phyloP scores from a whole-genome alignment of 2,113 vertebrate species.

The Amblyornis subalaris region DNA sequence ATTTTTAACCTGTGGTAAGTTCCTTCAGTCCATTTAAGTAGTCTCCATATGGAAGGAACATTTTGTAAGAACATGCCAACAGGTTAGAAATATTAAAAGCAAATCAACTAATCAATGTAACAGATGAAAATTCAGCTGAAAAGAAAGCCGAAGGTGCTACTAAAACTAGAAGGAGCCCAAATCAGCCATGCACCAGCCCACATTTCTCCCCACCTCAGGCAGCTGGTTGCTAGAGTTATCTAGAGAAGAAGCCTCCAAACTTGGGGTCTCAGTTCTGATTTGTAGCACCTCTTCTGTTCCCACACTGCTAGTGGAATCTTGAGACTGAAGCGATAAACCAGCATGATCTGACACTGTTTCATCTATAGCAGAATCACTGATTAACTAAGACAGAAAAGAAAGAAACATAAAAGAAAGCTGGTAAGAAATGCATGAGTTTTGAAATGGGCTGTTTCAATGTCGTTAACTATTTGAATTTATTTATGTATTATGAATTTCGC shows the following conservation, averaged over 20 bases:
- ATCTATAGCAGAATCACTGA: constrained; percentile 84
- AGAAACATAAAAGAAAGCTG: neutral
- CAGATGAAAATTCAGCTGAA: constrained; percentile 58
- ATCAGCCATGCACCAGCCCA: constrained; percentile 87
- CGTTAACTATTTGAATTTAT: neutral
- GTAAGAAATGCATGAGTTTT: neutral
- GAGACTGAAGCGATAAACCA: constrained; percentile 86
- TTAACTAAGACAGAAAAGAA: constrained; percentile 75
- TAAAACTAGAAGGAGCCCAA: constrained; percentile 80
- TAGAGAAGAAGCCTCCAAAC: constrained; percentile 87
- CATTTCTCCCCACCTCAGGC: constrained; percentile 97
- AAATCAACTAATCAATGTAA: constrained; percentile 70
- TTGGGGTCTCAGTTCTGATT: constrained; percentile 84
- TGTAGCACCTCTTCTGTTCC: constrained; percentile 84
- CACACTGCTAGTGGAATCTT: constrained; percentile 87
- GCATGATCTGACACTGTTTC: constrained; percentile 85
- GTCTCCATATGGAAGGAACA: neutral
- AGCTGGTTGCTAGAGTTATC: constrained; percentile 95
- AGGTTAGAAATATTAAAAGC: constrained; percentile 79
- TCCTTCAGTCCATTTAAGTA: neutral
- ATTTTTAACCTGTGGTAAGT: constrained; percentile 78
- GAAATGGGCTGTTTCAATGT: neutral
- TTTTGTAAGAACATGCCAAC: constrained; percentile 45
- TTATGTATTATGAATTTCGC: neutral
- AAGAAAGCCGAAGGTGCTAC: constrained; percentile 48